Conservation (phyloP, 2,888 invertebrate species). For the Unio pictorum region DNA sequence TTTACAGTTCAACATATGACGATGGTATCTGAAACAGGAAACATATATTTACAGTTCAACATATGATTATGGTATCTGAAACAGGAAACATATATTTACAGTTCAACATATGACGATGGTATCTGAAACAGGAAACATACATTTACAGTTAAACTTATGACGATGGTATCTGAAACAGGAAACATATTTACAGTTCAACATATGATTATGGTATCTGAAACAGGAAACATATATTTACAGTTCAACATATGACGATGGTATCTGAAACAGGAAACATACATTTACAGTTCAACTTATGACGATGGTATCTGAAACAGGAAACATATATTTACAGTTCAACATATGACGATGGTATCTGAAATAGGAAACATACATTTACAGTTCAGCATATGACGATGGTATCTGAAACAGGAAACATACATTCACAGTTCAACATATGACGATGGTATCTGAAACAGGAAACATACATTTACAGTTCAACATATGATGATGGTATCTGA, state of each 20-base stretch:
- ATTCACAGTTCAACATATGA: conserved; percentile 78
- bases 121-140: conserved; percentile 71
- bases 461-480: conserved; percentile 66
- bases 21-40: too few species aligned
- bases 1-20: too few species aligned
- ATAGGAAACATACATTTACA: conserved; percentile 1
- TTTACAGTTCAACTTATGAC: conserved; percentile 80
- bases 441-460: conserved; percentile 82
- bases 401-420: conserved; percentile 71
- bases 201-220: conserved; percentile 87
- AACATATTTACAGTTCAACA: conserved; percentile 73
- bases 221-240: neutral
- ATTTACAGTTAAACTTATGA: conserved; percentile 78
- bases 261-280: conserved; percentile 49
- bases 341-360: conserved; percentile 89
- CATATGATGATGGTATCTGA: conserved; percentile 89
- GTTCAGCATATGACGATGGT: conserved; percentile 88
- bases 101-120: conserved; percentile 88
- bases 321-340: conserved; percentile 69
- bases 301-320: conserved; percentile 80
- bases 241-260: conserved; percentile 91
- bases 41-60: too few species aligned
- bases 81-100: too few species aligned
- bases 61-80: too few species aligned
- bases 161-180: conserved; percentile 82